Percentiles rank a stretch among this genome's conserved stretches.
Evolutionary conservation across 2,888 invertebrate species (phyloP).

Genomic region (Thysanoteuthis rhombus): DNA sequence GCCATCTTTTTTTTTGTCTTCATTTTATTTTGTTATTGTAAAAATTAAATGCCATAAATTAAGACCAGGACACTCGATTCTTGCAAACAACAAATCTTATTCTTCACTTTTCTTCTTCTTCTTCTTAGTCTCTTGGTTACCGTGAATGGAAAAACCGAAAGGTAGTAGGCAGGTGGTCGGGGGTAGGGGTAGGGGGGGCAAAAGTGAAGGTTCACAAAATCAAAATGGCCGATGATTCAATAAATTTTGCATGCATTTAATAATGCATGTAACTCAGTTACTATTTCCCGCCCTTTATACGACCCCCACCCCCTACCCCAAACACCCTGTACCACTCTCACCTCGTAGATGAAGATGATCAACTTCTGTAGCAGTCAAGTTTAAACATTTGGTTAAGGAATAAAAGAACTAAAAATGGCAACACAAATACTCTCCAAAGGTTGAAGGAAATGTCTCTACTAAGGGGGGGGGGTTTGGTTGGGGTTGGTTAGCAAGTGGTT

Average conservation of each 20-base stretch:
- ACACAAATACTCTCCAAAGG: background rate
- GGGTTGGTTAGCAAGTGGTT: background rate
- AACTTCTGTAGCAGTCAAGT: background rate
- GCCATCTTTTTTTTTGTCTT: background rate
- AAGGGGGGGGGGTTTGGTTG: background rate
- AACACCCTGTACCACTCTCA: background rate
- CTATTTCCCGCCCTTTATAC: background rate
- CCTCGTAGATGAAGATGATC: background rate
- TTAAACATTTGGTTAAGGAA: background rate
- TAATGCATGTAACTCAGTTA: background rate
- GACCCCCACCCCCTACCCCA: background rate
- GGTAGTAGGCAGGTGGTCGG: background rate
- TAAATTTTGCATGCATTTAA: background rate
- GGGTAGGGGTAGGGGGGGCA: too few species aligned
- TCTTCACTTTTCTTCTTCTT: background rate
- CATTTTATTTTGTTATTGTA: background rate
- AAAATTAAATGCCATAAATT: background rate
- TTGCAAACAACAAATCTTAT: background rate
- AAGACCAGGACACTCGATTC: background rate
- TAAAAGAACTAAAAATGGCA: background rate
- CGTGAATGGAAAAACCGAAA: background rate
- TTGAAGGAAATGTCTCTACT: background rate
- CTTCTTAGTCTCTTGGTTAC: background rate
- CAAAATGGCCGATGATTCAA: background rate
- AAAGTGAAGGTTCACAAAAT: background rate